These are phyloP conservation scores for Monochamus saltuarius DNA, from an alignment of 1,140 invertebrate species.

Conservation along the genomic window DNA sequence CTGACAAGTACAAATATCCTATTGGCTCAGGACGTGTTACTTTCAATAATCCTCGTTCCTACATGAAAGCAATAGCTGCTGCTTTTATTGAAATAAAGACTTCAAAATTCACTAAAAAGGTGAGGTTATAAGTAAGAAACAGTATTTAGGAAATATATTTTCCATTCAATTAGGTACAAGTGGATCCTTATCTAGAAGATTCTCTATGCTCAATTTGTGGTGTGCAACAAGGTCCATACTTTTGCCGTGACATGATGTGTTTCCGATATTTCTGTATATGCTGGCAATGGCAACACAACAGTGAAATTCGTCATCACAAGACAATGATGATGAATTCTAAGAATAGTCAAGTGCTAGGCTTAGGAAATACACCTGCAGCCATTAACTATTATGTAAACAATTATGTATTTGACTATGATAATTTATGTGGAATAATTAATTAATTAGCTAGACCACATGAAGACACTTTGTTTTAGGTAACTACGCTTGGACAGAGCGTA, in stretches of 20 bases:
- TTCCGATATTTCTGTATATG: conserved; percentile 94
- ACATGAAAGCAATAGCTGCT: conserved; percentile 89
- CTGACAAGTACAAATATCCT: conserved; percentile 97
- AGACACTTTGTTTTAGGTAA: background rate
- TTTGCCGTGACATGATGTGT: conserved; percentile 85
- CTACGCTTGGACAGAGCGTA: background rate
- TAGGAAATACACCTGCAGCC: conserved; percentile 1
- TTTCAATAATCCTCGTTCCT: conserved; percentile 87
- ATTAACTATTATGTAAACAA: conserved; percentile 27
- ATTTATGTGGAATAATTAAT: background rate
- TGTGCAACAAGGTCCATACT: conserved; percentile 91
- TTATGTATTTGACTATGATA: conserved; percentile 11
- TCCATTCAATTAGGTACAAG: conserved; percentile 73
- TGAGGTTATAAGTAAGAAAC: conserved; percentile 50
- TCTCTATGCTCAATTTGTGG: conserved; percentile 86
- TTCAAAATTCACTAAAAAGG: conserved; percentile 90
- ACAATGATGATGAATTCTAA: conserved; percentile 82
- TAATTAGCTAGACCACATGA: background rate
- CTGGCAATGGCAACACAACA: conserved; percentile 83
- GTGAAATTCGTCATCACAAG: conserved; percentile 72
- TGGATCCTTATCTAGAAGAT: conserved; percentile 97
- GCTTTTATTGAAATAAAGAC: conserved; percentile 96
- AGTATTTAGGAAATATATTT: background rate
- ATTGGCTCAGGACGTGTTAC: conserved; percentile 96
- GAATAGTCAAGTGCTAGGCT: conserved; percentile 40